These are phyloP conservation scores for Myathropa florea DNA, from an alignment of 2,888 invertebrate species.

Conservation along the genomic window DNA sequence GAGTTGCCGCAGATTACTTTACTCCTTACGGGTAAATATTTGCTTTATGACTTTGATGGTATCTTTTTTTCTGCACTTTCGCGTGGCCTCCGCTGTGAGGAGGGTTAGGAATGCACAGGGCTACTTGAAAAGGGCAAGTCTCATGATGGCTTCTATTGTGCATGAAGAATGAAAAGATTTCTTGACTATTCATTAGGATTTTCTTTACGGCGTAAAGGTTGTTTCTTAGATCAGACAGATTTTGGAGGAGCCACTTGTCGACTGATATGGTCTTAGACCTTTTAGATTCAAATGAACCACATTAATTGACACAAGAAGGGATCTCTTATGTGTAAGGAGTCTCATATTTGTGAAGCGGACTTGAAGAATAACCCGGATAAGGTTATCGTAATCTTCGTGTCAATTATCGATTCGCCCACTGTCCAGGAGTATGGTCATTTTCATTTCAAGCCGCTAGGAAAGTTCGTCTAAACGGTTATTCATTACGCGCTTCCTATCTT, in stretches of 20 bases:
- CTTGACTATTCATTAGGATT: constrained; percentile 3
- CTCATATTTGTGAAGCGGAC: too few species aligned
- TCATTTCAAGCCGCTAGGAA: too few species aligned
- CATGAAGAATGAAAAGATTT: not conserved
- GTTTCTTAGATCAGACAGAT: not conserved
- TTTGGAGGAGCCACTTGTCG: not conserved
- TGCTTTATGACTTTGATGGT: constrained; percentile 26
- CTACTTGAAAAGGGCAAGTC: constrained; percentile 15
- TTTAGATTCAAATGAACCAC: too few species aligned
- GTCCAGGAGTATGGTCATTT: too few species aligned
- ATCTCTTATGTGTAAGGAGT: too few species aligned
- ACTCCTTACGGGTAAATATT: constrained; percentile 33
- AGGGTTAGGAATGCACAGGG: not conserved
- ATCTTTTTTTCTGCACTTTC: not conserved
- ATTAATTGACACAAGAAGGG: too few species aligned
- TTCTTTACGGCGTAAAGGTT: not conserved
- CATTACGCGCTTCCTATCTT: too few species aligned
- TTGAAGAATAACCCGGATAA: too few species aligned
- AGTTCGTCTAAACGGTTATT: too few species aligned
- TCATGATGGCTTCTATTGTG: not conserved
- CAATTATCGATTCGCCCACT: too few species aligned
- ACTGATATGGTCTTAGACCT: too few species aligned
- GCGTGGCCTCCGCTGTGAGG: not conserved
- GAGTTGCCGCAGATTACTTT: constrained; percentile 53
- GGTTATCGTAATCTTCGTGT: too few species aligned